phyloP scores from a whole-genome alignment of 2,113 vertebrate genomes.

The Mohoua ochrocephala region DNA sequence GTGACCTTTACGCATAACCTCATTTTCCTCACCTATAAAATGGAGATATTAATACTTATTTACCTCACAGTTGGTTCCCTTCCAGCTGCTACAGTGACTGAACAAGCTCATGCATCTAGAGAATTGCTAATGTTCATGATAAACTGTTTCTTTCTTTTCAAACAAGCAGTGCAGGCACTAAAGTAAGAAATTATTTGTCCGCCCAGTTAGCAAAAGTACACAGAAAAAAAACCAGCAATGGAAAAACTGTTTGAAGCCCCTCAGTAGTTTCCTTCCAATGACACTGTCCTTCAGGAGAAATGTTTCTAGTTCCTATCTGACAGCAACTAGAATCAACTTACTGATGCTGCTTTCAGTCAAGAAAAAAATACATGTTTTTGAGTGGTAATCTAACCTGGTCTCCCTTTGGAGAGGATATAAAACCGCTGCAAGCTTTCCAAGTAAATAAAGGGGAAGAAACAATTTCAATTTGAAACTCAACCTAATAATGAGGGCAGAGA shows the following conservation, averaged over 20 bases:
- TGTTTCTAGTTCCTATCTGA: neutral
- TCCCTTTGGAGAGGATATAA: neutral
- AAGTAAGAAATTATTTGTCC: neutral
- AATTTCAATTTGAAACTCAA: neutral
- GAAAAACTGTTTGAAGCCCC: neutral
- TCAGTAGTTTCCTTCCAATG: neutral
- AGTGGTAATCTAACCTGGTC: neutral
- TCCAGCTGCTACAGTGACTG: slow-evolving; percentile 49
- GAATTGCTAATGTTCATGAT: slow-evolving; percentile 1
- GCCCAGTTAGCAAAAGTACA: neutral
- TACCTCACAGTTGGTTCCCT: slow-evolving; percentile 57
- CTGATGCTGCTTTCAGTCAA: neutral
- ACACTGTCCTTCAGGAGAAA: neutral
- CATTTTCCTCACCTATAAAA: slow-evolving; percentile 63
- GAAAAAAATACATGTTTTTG: neutral
- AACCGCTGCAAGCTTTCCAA: neutral
- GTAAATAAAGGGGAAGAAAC: neutral
- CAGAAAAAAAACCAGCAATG: neutral
- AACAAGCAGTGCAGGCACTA: neutral
- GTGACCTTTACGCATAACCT: slow-evolving; percentile 50
- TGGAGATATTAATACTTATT: slow-evolving; percentile 59
- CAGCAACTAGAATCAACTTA: neutral
- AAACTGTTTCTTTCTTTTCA: neutral
- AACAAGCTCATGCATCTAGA: slow-evolving; percentile 13
- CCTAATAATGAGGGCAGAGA: neutral